phyloP scores from a whole-genome alignment of 2,888 invertebrate species.

The Ypsolopha sequella region DNA sequence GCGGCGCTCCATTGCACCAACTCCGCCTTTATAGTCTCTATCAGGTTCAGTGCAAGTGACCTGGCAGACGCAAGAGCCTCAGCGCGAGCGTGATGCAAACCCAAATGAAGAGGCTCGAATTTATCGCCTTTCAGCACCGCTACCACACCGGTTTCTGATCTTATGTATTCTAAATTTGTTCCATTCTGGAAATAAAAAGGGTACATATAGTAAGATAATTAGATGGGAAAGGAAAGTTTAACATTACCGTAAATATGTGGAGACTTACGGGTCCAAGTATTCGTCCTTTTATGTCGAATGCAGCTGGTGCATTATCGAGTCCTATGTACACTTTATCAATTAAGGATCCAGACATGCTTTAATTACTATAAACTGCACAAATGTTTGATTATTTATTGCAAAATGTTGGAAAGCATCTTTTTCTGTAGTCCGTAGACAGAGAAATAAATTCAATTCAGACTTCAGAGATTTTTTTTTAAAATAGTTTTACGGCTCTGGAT shows the following conservation, averaged over 20 bases:
- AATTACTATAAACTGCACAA: neutral
- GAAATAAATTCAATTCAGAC: no score
- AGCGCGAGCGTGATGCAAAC: constrained; percentile 79
- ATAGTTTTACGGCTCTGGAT: no score
- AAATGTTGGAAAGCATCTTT: no score
- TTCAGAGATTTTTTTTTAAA: no score
- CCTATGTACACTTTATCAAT: constrained; percentile 83
- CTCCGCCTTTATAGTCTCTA: constrained; percentile 80
- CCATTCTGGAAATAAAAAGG: constrained; percentile 58
- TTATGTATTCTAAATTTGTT: constrained; percentile 81
- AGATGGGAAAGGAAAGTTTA: neutral
- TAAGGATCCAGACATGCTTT: constrained; percentile 54
- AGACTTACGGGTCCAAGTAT: constrained; percentile 74
- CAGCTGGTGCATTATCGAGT: constrained; percentile 80
- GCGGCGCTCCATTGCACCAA: constrained; percentile 62
- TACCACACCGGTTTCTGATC: constrained; percentile 82
- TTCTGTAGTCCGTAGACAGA: no score
- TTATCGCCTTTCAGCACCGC: constrained; percentile 80
- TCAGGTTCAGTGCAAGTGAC: constrained; percentile 80
- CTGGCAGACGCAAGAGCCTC: constrained; percentile 78
- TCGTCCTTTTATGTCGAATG: constrained; percentile 81
- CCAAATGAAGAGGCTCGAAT: constrained; percentile 80
- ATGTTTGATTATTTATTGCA: no score
- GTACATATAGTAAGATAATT: neutral
- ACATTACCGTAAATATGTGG: neutral